Percentiles rank a stretch among this genome's conserved stretches.
These are phyloP conservation scores for Maconellicoccus hirsutus DNA, from an alignment of 1,140 invertebrate species.

Conservation along the genomic window DNA sequence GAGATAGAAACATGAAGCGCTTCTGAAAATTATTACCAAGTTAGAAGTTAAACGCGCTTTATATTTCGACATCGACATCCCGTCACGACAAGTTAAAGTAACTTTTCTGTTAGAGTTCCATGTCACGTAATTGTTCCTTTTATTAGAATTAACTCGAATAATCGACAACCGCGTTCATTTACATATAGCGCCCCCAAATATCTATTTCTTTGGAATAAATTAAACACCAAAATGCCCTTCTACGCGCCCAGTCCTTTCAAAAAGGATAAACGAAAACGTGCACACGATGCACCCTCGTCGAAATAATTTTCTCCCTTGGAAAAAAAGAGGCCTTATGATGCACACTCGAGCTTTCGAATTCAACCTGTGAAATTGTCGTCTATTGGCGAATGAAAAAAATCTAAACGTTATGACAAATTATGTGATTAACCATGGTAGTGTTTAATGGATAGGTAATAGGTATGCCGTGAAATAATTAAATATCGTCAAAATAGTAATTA, in stretches of 20 bases:
- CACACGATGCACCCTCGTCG: neutral
- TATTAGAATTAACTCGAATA: neutral
- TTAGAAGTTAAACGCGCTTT: neutral
- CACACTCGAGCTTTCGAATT: no score
- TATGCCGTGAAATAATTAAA: constrained; percentile 9
- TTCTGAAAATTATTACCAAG: neutral
- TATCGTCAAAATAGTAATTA: constrained; percentile 1
- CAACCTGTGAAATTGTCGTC: no score
- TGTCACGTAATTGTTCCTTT: constrained; percentile 8
- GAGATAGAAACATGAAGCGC: neutral
- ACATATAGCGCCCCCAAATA: neutral
- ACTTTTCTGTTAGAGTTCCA: neutral
- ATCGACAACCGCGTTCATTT: neutral
- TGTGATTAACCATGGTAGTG: neutral
- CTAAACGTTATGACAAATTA: neutral
- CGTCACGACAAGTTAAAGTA: neutral
- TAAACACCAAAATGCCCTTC: neutral
- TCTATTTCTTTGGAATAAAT: neutral
- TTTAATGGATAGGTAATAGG: neutral
- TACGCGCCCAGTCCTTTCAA: neutral
- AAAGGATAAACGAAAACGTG: neutral
- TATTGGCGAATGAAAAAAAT: no score
- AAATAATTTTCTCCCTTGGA: no score
- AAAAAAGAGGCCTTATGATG: no score
- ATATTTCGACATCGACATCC: neutral